A percentile compares a stretch with the other conserved stretches of the same genome.
phyloP scores from a whole-genome alignment of 2,888 invertebrate species.

The Eristalinus aeneus region DNA sequence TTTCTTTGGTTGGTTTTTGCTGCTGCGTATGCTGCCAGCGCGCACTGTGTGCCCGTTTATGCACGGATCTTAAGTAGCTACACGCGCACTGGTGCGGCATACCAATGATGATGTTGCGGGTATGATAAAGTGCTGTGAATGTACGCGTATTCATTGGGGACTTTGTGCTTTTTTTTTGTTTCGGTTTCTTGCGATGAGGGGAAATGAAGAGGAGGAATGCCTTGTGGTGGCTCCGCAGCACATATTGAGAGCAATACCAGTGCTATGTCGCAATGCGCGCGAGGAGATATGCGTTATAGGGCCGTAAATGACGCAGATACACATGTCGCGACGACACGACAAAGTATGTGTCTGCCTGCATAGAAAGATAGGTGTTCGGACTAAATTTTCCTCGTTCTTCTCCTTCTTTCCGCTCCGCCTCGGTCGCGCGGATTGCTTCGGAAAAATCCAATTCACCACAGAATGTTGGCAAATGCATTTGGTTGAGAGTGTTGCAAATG shows the following conservation, averaged over 20 bases:
- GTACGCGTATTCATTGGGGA: conserved; percentile 15
- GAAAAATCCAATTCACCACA: conserved; percentile 22
- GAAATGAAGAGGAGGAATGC: conserved; percentile 19
- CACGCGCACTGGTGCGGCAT: conserved; percentile 55
- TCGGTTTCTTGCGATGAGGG: neutral
- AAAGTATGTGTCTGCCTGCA: conserved; percentile 18
- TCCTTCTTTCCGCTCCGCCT: neutral
- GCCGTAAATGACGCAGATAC: conserved; percentile 25
- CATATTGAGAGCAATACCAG: conserved; percentile 50
- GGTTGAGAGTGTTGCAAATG: neutral
- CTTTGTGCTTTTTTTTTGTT: neutral
- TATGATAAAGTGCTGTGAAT: conserved; percentile 6
- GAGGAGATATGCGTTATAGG: conserved; percentile 1
- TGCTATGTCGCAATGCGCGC: conserved; percentile 47
- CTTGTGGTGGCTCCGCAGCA: conserved; percentile 29
- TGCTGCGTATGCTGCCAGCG: conserved; percentile 31
- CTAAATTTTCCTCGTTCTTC: neutral
- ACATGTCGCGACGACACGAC: conserved; percentile 39
- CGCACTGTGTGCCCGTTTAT: conserved; percentile 37
- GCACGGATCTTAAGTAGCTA: conserved; percentile 46
- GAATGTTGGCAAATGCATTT: conserved; percentile 46
- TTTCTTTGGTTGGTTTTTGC: conserved; percentile 28
- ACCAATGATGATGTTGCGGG: conserved; percentile 45
- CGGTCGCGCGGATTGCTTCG: conserved; percentile 15
- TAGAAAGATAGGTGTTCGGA: conserved; percentile 27